A percentile compares a stretch with the other conserved stretches of the same genome.
Evolutionary conservation across 2,797 vertebrate genomes (phyloP).

Genomic region (Emydoidea blandingii): DNA sequence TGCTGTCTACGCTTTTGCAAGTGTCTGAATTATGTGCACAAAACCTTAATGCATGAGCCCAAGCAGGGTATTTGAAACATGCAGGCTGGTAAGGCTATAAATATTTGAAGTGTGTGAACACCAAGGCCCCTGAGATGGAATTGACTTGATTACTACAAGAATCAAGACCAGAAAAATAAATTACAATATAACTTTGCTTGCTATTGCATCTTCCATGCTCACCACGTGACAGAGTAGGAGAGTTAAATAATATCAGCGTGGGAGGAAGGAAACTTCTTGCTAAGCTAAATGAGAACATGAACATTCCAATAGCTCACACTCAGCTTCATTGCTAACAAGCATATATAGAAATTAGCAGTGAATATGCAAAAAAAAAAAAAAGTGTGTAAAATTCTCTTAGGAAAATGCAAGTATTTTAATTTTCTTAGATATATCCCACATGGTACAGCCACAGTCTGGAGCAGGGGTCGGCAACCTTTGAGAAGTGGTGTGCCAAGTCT

Average conservation of each 20-base stretch:
- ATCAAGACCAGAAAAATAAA: slow-evolving; percentile 5
- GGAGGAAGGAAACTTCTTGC: neutral
- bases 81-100: neutral
- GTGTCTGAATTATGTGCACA: neutral
- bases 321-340: neutral
- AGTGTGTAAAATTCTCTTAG: neutral
- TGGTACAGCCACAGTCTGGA: no score
- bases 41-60: neutral
- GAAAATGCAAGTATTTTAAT: neutral
- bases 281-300: neutral
- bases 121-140: neutral
- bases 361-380: neutral
- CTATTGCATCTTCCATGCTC: neutral
- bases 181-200: neutral
- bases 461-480: no score
- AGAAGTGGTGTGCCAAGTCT: no score
- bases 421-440: no score
- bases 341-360: neutral
- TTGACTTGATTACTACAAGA: neutral
- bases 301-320: neutral
- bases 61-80: neutral
- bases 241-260: neutral
- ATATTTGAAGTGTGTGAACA: neutral
- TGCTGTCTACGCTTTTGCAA: neutral
- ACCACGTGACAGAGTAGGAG: neutral